Base-by-base conservation (phyloP, 2,113 vertebrate genomes). In the Zeus faber region DNA sequence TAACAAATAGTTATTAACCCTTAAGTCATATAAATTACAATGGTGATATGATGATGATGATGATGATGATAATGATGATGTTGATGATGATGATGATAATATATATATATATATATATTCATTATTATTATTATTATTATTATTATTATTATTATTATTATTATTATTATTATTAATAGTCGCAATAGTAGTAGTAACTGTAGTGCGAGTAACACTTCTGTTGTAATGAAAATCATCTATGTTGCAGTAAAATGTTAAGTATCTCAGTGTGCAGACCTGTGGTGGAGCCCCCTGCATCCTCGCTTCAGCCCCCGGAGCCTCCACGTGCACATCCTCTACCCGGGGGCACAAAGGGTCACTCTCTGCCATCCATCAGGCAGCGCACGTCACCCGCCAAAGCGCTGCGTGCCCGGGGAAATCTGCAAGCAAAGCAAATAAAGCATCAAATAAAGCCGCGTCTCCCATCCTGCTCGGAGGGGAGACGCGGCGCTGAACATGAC, bases 21-120 rank as follows among this genome's bases (percentile, higher is more conserved):
- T n/a, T n/a, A n/a, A n/a, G n/a, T n/a, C n/a, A n/a, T n/a, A n/a
- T n/a, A n/a, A n/a, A n/a, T n/a, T n/a, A n/a, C n/a, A n/a, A n/a
- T n/a, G n/a, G n/a, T n/a, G n/a, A n/a, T n/a, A n/a, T n/a, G n/a
- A n/a, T n/a, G n/a, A n/a, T n/a, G n/a, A n/a, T n/a, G n/a, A 2
- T 37, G 50, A 20, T 10, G 9, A 56, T 41, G 16, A 6, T 41
- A 16, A 40, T 29, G 35, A 11, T 39, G 5, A 46, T 51, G 23
- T 65, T 18, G n/a, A 58, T 24, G 4, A 16, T 18, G 39, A 9
- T 41, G 39, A 41, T 41, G 11, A 16, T 39, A 3, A 41, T 41
- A 18, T n/a, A n/a, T n/a, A n/a, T n/a, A n/a, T n/a, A n/a, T n/a
- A n/a, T n/a, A n/a, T n/a, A n/a, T n/a, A n/a, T n/a, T n/a, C 13